phyloP scores from a whole-genome alignment of 2,888 invertebrate genomes.

The Agrilus cyanescens region DNA sequence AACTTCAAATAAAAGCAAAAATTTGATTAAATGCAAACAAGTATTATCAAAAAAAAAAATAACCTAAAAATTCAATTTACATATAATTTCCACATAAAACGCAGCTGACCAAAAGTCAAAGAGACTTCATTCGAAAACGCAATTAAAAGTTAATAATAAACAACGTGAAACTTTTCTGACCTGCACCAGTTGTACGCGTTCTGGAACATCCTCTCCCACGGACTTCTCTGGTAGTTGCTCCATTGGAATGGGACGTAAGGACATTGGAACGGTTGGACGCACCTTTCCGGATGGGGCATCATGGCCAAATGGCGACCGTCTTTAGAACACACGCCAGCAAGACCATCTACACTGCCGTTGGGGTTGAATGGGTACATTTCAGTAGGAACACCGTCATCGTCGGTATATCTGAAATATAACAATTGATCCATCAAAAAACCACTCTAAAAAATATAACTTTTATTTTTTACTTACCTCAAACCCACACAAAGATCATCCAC shows the following conservation, averaged over 20 bases:
- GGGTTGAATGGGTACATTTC: constrained; percentile 86
- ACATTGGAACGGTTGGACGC: constrained; percentile 84
- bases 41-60: no score
- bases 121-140: no score
- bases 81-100: no score
- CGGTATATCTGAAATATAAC: constrained; percentile 58
- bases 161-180: background rate
- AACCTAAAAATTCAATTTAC: no score
- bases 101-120: no score
- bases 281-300: constrained; percentile 98
- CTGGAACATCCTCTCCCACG: constrained; percentile 86
- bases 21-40: no score
- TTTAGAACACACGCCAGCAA: constrained; percentile 79
- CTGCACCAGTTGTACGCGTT: constrained; percentile 71
- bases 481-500: constrained; percentile 54
- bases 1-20: no score
- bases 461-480: constrained; percentile 71
- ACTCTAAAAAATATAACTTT: constrained; percentile 39
- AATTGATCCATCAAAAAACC: constrained; percentile 59
- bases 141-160: background rate
- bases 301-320: constrained; percentile 92
- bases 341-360: constrained; percentile 74
- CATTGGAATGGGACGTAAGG: constrained; percentile 51
- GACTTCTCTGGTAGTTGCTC: constrained; percentile 49
- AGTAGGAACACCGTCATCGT: constrained; percentile 60